These are phyloP conservation scores for Aricia agestis DNA, from an alignment of 1,140 invertebrate species.

Conservation along the genomic window DNA sequence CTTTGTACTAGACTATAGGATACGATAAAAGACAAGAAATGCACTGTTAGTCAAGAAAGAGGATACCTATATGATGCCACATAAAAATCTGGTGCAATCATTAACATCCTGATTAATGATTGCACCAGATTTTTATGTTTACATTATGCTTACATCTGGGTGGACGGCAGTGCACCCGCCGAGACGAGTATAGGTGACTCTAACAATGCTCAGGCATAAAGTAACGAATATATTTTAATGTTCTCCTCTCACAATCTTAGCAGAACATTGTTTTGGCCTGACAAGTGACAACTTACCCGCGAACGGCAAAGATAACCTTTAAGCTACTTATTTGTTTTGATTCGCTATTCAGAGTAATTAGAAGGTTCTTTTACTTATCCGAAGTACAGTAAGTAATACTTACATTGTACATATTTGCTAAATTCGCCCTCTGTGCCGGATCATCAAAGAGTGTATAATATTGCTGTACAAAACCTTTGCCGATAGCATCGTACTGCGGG, in stretches of 20 bases:
- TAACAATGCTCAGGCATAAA: too few species aligned
- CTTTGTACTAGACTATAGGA: too few species aligned
- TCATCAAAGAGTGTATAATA: conserved; percentile 95
- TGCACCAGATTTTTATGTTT: background rate
- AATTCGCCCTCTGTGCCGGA: conserved; percentile 84
- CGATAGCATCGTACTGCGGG: conserved; percentile 92
- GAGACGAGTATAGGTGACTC: too few species aligned
- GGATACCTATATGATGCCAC: background rate
- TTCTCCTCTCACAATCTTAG: too few species aligned
- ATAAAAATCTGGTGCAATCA: too few species aligned
- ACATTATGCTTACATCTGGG: background rate
- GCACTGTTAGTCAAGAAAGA: too few species aligned
- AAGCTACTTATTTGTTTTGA: background rate
- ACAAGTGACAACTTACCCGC: conserved; percentile 19
- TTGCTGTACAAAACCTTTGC: conserved; percentile 94
- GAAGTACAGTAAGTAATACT: conserved; percentile 75
- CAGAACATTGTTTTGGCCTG: conserved; percentile 32
- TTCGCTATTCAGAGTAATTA: background rate
- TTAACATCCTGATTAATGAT: background rate
- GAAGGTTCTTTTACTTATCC: background rate
- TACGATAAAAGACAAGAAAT: too few species aligned
- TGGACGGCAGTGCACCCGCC: too few species aligned
- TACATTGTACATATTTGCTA: conserved; percentile 95
- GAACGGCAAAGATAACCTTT: conserved; percentile 11
- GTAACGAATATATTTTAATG: background rate